These are phyloP conservation scores for Frankliniella intonsa DNA, from an alignment of 2,888 invertebrate genomes.

Conservation along the genomic window DNA sequence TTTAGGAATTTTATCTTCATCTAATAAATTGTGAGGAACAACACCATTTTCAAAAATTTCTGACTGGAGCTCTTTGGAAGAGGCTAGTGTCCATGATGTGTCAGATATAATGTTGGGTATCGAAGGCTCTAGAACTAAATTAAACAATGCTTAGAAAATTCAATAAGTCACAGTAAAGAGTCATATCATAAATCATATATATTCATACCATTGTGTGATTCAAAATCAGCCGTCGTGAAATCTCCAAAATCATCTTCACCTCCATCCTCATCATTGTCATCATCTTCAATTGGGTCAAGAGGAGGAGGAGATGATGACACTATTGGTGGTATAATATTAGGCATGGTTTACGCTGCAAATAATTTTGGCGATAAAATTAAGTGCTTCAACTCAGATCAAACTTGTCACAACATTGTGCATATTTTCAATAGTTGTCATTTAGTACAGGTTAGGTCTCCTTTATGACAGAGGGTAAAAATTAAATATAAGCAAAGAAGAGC, in stretches of 20 bases:
- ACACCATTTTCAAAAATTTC: not conserved
- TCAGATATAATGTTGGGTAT: not conserved
- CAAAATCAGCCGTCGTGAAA: not conserved
- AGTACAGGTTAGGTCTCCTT: not conserved
- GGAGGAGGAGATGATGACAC: constrained; percentile 12
- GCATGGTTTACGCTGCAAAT: not conserved
- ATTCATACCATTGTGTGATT: not conserved
- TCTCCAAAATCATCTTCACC: constrained; percentile 1
- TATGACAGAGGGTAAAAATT: not conserved
- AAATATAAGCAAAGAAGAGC: not conserved
- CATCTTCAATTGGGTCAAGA: constrained; percentile 14
- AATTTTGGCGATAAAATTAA: not conserved
- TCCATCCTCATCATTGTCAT: not conserved
- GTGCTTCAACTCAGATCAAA: no score
- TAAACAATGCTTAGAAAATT: not conserved
- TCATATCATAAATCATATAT: not conserved
- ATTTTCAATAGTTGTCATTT: no score
- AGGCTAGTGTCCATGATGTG: not conserved
- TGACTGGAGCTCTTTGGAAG: not conserved
- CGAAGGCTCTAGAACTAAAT: not conserved
- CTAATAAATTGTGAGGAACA: not conserved
- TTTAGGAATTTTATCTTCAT: not conserved
- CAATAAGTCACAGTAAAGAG: not conserved
- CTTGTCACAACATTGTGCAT: no score
- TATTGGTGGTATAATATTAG: not conserved